Evolutionary conservation across 2,113 vertebrate species (phyloP), one percentile per base, ranked within the genome.

Genomic region (Lepus europaeus): DNA sequence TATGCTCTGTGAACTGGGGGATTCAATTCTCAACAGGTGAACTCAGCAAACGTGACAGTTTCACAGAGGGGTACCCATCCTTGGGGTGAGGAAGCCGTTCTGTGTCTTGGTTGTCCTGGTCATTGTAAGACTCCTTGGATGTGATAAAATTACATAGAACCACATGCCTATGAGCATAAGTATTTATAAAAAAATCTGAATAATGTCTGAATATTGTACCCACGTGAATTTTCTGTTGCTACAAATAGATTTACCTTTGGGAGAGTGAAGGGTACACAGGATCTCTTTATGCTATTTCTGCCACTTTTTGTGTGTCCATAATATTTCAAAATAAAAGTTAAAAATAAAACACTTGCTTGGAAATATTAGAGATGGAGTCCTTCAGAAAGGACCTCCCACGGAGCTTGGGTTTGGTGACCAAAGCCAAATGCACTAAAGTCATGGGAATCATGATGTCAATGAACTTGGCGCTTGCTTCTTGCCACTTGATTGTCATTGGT

Each of bases 401-500:
- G 68, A 77, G 9, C 33, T 59, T 81, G 53, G 63, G 16, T 81
- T 25, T 53, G 89, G 76, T 13, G 68, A 49, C 22, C 0, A 14
- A 78, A 64, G 31, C 27, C 49, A 63, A 36, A 87, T n/a, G 81
- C 36, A 0, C 16, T n/a, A 1, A 51, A 59, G 22, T 4, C 7
- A 6, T 12, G 0, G 4, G 23, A 6, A 11, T 2, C 5, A 12
- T 3, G 69, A 16, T 4, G 29, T 56, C 20, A 76, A 22, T 29
- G 5, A 11, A 2, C n/a, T 3, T 11, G 25, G 53, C 1, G 3
- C 76, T 63, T 53, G 36, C 7, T 81, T 29, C 6, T 0, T 3
- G 2, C 53, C 69, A 0, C 2, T 36, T 9, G 33, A 13, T 3
- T 10, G 61, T 3, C 9, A 10, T 29, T 4, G 0, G 2, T 16